A percentile compares a stretch with the other conserved stretches of the same genome.
These are phyloP conservation scores for Sebastes baramenuke DNA, from an alignment of 2,797 vertebrate species.

Conservation along the genomic window DNA sequence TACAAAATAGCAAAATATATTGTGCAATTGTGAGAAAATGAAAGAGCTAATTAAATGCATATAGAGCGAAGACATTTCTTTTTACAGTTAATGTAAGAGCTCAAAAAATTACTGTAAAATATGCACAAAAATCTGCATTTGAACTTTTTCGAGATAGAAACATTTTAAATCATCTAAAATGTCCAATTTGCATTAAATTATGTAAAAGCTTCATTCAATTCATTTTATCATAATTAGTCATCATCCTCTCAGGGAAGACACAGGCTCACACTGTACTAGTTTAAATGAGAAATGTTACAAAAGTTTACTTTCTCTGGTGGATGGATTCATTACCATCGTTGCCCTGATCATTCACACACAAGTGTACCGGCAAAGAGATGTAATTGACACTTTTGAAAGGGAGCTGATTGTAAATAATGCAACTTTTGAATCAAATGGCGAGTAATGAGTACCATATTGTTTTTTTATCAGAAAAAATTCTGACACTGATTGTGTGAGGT, in stretches of 20 bases:
- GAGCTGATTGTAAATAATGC: neutral
- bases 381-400: slow-evolving; percentile 17
- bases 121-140: neutral
- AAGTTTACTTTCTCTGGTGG: neutral
- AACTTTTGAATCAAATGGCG: neutral
- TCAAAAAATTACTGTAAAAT: neutral
- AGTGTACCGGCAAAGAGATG: neutral
- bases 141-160: neutral
- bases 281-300: slow-evolving; percentile 14
- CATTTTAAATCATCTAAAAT: neutral
- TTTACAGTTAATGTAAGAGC: neutral
- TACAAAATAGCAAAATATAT: neutral
- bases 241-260: neutral
- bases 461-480: neutral
- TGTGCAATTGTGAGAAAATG: neutral
- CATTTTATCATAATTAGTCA: slow-evolving; percentile 18
- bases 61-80: neutral
- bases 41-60: neutral
- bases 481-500: neutral
- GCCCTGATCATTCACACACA: neutral
- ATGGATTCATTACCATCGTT: neutral
- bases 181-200: slow-evolving; percentile 17
- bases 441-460: neutral
- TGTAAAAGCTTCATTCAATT: neutral
- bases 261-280: neutral